These are phyloP conservation scores for Semicossyphus pulcher DNA, from an alignment of 2,113 vertebrate species.

Conservation along the genomic window DNA sequence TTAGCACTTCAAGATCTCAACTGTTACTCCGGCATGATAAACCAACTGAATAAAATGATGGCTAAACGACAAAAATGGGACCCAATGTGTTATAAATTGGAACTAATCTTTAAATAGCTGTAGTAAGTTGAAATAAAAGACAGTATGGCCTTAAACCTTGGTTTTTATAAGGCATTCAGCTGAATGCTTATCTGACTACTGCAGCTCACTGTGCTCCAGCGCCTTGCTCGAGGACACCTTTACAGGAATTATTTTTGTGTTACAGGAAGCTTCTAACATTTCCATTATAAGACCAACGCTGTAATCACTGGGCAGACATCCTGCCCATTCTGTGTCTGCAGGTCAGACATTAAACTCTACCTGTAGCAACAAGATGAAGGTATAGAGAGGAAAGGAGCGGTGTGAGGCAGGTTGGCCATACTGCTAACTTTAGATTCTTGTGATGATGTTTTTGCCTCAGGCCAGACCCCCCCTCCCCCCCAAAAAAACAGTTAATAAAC, in stretches of 20 bases:
- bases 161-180: conserved; percentile 10
- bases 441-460: conserved; percentile 47
- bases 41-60: not conserved
- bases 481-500: conserved; percentile 57
- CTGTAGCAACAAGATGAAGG: conserved; percentile 31
- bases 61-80: not conserved
- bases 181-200: conserved; percentile 10
- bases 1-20: too few relatives aligned
- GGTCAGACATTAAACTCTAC: conserved; percentile 36
- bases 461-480: conserved; percentile 34
- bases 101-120: not conserved
- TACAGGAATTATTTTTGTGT: conserved; percentile 29
- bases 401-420: conserved; percentile 20
- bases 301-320: conserved; percentile 24
- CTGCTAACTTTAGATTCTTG: conserved; percentile 55
- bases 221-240: conserved; percentile 38
- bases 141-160: not conserved
- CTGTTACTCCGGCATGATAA: too few relatives aligned
- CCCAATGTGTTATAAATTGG: not conserved
- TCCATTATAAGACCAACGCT: conserved; percentile 10
- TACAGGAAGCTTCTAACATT: conserved; percentile 29
- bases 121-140: not conserved
- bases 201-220: not conserved
- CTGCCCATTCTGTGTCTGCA: conserved; percentile 17
- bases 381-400: conserved; percentile 22